These are phyloP conservation scores for Ormia ochracea DNA, from an alignment of 2,888 invertebrate species.

Conservation along the genomic window DNA sequence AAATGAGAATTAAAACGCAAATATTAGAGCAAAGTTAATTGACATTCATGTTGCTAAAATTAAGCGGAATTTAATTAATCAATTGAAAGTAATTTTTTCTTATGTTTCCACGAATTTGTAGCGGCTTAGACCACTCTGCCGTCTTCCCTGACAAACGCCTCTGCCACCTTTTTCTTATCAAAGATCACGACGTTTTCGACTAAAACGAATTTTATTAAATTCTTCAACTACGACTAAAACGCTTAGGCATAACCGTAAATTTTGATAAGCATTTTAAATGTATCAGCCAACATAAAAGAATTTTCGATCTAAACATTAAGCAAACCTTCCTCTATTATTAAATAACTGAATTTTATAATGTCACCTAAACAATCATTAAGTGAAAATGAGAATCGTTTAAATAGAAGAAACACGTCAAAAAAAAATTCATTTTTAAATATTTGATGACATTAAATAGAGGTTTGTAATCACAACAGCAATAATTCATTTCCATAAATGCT, in stretches of 20 bases:
- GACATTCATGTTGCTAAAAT: too few relatives aligned
- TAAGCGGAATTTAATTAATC: too few relatives aligned
- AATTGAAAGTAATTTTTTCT: too few relatives aligned
- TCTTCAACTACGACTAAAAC: too few relatives aligned
- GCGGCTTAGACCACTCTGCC: too few relatives aligned
- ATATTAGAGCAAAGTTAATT: too few relatives aligned
- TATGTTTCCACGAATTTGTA: too few relatives aligned
- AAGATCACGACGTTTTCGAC: too few relatives aligned
- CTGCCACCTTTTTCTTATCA: too few relatives aligned
- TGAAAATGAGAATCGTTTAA: neutral
- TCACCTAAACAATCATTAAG: neutral
- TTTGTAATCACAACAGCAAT: constrained; percentile 3
- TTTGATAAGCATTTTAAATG: neutral
- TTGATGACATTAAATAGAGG: constrained; percentile 1
- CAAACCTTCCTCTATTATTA: neutral
- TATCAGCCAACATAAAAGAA: neutral
- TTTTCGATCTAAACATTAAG: neutral
- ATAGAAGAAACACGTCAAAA: neutral
- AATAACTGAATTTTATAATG: neutral
- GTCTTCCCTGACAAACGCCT: too few relatives aligned
- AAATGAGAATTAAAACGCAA: too few relatives aligned
- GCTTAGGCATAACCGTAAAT: neutral
- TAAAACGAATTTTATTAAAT: too few relatives aligned
- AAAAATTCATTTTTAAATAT: neutral
- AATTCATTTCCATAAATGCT: neutral